Percentiles rank a stretch among this genome's conserved stretches.
Conservation (phyloP, 2,888 invertebrate genomes). For the Eupithecia inturbata region DNA sequence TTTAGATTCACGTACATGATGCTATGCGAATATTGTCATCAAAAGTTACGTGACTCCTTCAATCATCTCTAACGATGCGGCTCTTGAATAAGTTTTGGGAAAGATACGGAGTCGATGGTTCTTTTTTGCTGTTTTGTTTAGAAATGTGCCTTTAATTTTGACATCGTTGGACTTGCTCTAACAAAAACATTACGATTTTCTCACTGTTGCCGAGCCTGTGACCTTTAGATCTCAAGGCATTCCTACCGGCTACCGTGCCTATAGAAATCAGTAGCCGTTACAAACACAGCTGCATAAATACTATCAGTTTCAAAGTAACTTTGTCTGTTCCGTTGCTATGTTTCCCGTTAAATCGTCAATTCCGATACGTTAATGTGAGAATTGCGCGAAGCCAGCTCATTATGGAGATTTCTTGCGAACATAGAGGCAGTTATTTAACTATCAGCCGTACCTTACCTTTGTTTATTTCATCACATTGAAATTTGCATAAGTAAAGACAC, state of each 20-base stretch:
- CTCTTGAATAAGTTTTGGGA: neutral
- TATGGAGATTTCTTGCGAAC: conserved; percentile 42
- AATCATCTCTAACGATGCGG: neutral
- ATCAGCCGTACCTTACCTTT: conserved; percentile 29
- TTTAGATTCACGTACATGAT: neutral
- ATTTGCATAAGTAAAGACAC: conserved; percentile 30
- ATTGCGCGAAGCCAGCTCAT: conserved; percentile 46
- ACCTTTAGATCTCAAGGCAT: conserved; percentile 9
- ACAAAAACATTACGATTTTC: conserved; percentile 11
- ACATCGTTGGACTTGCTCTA: neutral
- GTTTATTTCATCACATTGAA: conserved; percentile 27
- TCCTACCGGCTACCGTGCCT: conserved; percentile 3
- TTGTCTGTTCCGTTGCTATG: conserved; percentile 27
- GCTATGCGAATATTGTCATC: conserved; percentile 34
- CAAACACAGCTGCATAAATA: conserved; percentile 18
- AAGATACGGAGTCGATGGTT: neutral
- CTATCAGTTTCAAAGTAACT: conserved; percentile 21
- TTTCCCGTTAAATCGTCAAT: conserved; percentile 40
- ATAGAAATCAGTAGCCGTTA: conserved; percentile 21
- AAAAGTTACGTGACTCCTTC: conserved; percentile 25
- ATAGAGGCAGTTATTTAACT: conserved; percentile 38
- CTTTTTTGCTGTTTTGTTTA: neutral
- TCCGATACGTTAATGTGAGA: conserved; percentile 44
- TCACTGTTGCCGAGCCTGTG: conserved; percentile 4
- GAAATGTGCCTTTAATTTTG: neutral